Conservation (phyloP, 2,888 invertebrate species). For the Leuctra nigra region DNA sequence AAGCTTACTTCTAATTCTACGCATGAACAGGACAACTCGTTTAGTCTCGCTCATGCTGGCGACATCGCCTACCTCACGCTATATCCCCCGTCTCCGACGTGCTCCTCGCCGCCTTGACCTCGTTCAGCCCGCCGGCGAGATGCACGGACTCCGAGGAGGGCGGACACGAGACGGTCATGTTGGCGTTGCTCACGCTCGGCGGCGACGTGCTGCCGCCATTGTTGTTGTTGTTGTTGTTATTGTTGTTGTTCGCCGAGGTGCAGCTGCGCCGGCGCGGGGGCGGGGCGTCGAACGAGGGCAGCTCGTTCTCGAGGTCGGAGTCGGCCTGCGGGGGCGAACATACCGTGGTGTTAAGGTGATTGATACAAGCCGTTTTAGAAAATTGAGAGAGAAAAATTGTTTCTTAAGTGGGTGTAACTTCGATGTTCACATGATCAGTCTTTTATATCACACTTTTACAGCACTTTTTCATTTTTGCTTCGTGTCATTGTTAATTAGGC, state of each 20-base stretch:
- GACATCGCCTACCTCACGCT: slow-evolving; percentile 5
- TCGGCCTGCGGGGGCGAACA: slow-evolving; percentile 51
- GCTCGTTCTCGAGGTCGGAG: slow-evolving; percentile 55
- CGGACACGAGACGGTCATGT: slow-evolving; percentile 23
- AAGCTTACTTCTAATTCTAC: no score
- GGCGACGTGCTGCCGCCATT: slow-evolving; percentile 9
- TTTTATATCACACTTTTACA: no score
- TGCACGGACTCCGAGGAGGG: slow-evolving; percentile 24
- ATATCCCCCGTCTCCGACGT: slow-evolving; percentile 22
- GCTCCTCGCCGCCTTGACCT: slow-evolving; percentile 24
- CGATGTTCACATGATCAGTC: no score
- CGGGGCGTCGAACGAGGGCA: slow-evolving; percentile 52
- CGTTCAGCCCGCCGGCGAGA: not conserved
- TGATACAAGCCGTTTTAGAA: no score
- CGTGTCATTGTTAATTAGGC: no score
- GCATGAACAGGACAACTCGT: no score
- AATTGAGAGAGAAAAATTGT: no score
- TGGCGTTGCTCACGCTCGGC: slow-evolving; percentile 10
- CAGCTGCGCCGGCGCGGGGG: slow-evolving; percentile 41
- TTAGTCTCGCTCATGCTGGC: no score
- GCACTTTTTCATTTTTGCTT: no score
- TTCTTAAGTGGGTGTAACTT: no score
- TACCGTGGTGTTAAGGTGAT: no score
- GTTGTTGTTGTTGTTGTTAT: slow-evolving; percentile 32
- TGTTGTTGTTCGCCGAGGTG: slow-evolving; percentile 46